These are phyloP conservation scores for Caenorhabditis sp. DNA, from an alignment of 2,888 invertebrate species.

Conservation along the genomic window DNA sequence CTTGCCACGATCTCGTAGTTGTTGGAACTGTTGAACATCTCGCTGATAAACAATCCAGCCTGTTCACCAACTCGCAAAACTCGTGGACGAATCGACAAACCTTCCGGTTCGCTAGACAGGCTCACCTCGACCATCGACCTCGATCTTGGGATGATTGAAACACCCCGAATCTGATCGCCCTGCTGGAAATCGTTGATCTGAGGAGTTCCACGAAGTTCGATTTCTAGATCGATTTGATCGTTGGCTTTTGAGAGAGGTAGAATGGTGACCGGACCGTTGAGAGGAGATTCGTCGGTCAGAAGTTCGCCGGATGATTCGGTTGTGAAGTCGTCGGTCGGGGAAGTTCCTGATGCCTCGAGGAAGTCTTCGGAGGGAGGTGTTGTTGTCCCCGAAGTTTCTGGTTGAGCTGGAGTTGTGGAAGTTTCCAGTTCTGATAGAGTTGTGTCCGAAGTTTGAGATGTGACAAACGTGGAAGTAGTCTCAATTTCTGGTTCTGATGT, in stretches of 20 bases:
- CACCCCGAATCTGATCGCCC: constrained; percentile 3
- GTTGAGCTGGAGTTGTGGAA: neutral
- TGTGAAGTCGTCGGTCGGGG: constrained; percentile 1
- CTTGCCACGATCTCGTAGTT: constrained; percentile 15
- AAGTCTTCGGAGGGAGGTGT: neutral
- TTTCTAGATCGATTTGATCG: neutral
- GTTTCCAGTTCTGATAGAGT: too few relatives aligned
- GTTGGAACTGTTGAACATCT: neutral
- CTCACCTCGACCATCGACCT: neutral
- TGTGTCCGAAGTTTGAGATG: too few relatives aligned
- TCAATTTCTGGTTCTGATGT: too few relatives aligned
- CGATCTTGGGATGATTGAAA: neutral
- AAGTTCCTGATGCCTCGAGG: neutral
- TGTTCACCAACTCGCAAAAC: constrained; percentile 2
- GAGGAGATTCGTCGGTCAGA: neutral
- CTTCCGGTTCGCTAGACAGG: constrained; percentile 16
- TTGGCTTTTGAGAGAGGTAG: constrained; percentile 12
- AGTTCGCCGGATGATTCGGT: constrained; percentile 1
- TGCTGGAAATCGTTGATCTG: neutral
- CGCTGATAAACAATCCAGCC: constrained; percentile 9
- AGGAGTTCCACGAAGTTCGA: neutral
- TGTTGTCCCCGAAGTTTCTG: constrained; percentile 5
- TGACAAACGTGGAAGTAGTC: too few relatives aligned
- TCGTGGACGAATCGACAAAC: constrained; percentile 11
- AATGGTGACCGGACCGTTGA: constrained; percentile 23